Evolutionary conservation across 2,113 vertebrate species (phyloP), one percentile per base, ranked within the genome.

Genomic region (Brachionichthys hirsutus): DNA sequence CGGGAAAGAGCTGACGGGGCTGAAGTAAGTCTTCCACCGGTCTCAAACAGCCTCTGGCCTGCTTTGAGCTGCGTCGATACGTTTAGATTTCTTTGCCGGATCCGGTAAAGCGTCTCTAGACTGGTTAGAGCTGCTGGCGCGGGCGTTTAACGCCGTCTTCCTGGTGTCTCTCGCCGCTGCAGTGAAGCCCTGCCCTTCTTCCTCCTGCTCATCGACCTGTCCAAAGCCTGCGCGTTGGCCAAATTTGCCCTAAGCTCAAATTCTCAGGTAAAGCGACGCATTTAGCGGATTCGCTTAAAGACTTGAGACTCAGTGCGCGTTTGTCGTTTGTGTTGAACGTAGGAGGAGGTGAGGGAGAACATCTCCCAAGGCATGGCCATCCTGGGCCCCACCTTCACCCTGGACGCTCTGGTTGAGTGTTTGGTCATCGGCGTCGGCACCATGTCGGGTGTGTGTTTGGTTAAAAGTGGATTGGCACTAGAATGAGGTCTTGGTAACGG

Each of bases 331-430:
- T 47, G 3, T 65, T 1, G n/a, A 47, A 2, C 24, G 4, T 20
- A 99, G 97, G 96, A 98, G 86, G 97, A 98, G 91, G 96, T 99
- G 55, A 93, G 97, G 84, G 96, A 98, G 79, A 99, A 99, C 75
- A 98, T 99, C 83, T 95, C 96, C 13, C 92, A 92, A 80, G 97
- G 97, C 82, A 99, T 99, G 97, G 94, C 96, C 64, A 94, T 99
- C 81, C 84, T 99, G 62, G 97, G 97, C 9, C 97, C 97, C 49
- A 98, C 96, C 0, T 98, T 99, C 85, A 99, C 97, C 2, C 89
- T 99, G 42, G 97, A 98, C 75, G 96, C 95, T 1, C 89, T 98
- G 59, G 97, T 99, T 24, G 95, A 99, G 75, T 98, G 97, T 77
- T 93, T 99, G 75, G 97, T 99, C 22, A 99, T 99, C 0, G 95